A percentile compares a stretch with the other conserved stretches of the same genome.
Evolutionary conservation across 2,797 vertebrate species (phyloP).

Genomic region (Eulemur albifrons): DNA sequence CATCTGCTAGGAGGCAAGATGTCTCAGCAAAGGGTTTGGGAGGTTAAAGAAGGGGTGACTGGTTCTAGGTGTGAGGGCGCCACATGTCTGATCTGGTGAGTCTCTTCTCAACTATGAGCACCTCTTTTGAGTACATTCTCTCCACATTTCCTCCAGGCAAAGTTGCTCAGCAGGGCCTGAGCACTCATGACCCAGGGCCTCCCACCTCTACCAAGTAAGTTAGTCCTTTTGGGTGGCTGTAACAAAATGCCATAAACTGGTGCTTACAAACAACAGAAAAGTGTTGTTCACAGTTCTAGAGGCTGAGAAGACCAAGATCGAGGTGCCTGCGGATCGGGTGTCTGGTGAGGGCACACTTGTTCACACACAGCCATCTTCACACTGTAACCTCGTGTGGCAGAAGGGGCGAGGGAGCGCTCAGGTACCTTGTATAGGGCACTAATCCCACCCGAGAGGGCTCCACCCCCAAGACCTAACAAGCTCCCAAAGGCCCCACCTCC

Average conservation of each 20-base stretch:
- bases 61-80: neutral
- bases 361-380: neutral
- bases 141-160: neutral
- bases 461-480: neutral
- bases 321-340: neutral
- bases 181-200: neutral
- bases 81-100: rapidly evolving
- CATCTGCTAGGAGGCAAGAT: neutral
- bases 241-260: rapidly evolving
- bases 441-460: neutral
- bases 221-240: too few species aligned
- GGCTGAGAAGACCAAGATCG: neutral
- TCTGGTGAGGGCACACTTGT: neutral
- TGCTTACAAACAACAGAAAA: too few species aligned
- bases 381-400: neutral
- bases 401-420: neutral
- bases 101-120: neutral
- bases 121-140: neutral
- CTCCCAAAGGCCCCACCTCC: neutral
- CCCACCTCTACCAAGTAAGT: neutral
- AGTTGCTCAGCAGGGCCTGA: rapidly evolving
- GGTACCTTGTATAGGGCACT: neutral
- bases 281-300: neutral
- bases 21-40: neutral
- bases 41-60: neutral